These are phyloP conservation scores for Myotis yumanensis DNA, from an alignment of 2,113 vertebrate species.

Conservation along the genomic window DNA sequence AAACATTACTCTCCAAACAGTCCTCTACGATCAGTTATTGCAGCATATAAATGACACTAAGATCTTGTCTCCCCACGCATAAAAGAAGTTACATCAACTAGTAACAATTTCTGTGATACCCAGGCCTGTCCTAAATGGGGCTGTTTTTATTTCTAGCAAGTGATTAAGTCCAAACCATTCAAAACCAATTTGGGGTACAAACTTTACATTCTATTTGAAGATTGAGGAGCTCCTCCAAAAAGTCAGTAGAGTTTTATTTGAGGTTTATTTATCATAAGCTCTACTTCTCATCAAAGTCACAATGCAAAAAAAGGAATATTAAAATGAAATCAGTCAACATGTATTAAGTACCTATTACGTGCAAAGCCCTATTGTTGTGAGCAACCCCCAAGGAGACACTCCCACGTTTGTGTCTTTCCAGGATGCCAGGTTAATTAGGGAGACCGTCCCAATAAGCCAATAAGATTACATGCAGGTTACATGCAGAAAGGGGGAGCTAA, in stretches of 20 bases:
- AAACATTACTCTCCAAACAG: neutral
- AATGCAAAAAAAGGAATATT: slow-evolving; percentile 10
- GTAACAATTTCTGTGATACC: neutral
- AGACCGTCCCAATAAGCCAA: neutral
- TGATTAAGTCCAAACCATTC: slow-evolving; percentile 18
- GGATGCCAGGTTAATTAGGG: neutral
- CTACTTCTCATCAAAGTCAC: neutral
- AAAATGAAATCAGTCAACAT: slow-evolving; percentile 16
- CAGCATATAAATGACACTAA: neutral
- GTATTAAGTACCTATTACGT: neutral
- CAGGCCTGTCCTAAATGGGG: neutral
- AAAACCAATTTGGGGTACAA: neutral
- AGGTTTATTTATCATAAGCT: neutral
- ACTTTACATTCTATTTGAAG: neutral
- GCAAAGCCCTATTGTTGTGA: neutral
- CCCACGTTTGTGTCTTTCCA: neutral
- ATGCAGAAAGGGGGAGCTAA: neutral
- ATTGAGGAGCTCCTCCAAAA: neutral
- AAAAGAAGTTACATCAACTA: neutral
- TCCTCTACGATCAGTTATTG: neutral
- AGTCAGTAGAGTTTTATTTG: neutral
- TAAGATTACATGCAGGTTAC: neutral
- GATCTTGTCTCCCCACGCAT: neutral
- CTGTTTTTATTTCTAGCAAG: slow-evolving; percentile 17
- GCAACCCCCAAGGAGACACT: neutral